Percentiles rank a stretch among this genome's conserved stretches.
Evolutionary conservation across 2,888 invertebrate species (phyloP).

Genomic region (Andrena bucephala): DNA sequence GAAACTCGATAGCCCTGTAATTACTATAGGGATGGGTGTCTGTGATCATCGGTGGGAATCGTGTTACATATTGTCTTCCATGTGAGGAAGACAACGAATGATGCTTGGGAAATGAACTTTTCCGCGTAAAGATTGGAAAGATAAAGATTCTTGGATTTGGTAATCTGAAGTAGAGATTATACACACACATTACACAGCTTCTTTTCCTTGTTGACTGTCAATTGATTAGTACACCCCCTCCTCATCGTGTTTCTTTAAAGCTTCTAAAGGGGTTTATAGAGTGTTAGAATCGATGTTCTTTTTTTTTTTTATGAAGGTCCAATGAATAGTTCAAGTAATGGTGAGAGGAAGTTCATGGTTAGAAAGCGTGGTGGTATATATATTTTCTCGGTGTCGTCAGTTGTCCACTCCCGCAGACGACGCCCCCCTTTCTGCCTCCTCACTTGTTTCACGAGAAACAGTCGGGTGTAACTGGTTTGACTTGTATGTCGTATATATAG

Average conservation of each 20-base stretch:
- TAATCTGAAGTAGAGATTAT: too few species aligned
- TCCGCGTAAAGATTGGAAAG: too few species aligned
- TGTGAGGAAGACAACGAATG: background rate
- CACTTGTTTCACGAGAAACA: constrained; percentile 57
- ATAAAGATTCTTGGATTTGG: too few species aligned
- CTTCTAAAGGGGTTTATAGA: background rate
- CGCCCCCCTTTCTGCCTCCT: constrained; percentile 19
- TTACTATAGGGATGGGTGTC: background rate
- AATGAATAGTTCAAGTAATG: constrained; percentile 23
- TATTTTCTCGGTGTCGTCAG: constrained; percentile 41
- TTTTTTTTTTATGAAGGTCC: background rate
- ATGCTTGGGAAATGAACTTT: too few species aligned
- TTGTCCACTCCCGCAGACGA: constrained; percentile 43
- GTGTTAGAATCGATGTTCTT: background rate
- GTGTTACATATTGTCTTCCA: background rate
- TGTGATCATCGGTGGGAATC: constrained; percentile 11
- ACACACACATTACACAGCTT: too few species aligned
- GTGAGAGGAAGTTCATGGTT: constrained; percentile 6
- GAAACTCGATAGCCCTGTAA: constrained; percentile 12
- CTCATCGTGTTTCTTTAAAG: background rate
- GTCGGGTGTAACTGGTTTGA: constrained; percentile 67
- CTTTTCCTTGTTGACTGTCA: too few species aligned
- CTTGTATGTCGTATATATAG: constrained; percentile 43
- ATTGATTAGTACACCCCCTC: too few species aligned
- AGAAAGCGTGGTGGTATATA: constrained; percentile 22